These are phyloP conservation scores for Pterophyllum scalare DNA, from an alignment of 2,113 vertebrate genomes.

Conservation along the genomic window DNA sequence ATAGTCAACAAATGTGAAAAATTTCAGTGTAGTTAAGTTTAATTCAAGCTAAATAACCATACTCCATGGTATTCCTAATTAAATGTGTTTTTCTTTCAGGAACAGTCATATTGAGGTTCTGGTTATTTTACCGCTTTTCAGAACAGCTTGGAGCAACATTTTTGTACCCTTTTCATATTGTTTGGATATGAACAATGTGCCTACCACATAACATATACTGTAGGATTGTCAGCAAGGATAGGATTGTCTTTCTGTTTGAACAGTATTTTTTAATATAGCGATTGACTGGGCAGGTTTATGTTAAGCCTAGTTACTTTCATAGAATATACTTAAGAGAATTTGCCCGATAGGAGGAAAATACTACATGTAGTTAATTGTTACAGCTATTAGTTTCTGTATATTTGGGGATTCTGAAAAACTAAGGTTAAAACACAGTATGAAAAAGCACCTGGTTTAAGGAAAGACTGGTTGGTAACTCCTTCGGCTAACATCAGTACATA, in stretches of 20 bases:
- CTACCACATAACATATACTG: neutral
- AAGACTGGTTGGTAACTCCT: neutral
- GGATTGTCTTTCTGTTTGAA: neutral
- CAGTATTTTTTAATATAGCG: neutral
- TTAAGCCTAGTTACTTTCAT: neutral
- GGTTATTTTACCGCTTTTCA: neutral
- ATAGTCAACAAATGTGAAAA: neutral
- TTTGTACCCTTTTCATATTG: neutral
- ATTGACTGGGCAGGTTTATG: neutral
- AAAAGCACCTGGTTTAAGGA: neutral
- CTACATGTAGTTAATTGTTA: neutral
- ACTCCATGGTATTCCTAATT: neutral
- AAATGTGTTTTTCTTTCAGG: neutral
- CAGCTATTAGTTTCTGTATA: neutral
- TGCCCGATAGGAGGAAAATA: neutral
- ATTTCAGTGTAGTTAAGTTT: neutral
- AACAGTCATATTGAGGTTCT: neutral
- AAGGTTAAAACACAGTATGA: no score
- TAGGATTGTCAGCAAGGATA: no score
- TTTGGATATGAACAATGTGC: neutral
- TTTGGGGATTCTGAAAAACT: no score
- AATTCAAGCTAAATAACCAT: neutral
- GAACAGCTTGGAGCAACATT: neutral
- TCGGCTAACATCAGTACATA: no score
- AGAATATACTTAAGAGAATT: neutral